These are phyloP conservation scores for Hydrocynus forskahlii DNA, from an alignment of 2,797 vertebrate genomes.

Conservation along the genomic window DNA sequence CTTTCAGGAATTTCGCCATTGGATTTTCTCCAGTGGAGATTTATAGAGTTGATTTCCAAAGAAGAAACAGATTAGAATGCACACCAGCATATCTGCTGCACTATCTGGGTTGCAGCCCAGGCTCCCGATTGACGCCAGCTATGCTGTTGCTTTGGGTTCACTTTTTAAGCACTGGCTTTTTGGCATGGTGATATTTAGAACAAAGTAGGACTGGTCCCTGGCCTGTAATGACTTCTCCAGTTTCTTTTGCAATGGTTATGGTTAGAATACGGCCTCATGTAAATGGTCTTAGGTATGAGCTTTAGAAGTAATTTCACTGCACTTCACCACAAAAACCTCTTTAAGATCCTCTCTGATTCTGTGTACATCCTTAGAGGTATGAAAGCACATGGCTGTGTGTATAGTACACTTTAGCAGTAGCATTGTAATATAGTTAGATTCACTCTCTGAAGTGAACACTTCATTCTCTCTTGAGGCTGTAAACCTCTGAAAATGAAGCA, in stretches of 20 bases:
- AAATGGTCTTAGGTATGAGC: not conserved
- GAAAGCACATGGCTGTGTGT: not conserved
- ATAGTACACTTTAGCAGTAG: not conserved
- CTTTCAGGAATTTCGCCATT: slow-evolving; percentile 39
- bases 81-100: slow-evolving; percentile 44
- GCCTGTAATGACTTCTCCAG: not conserved
- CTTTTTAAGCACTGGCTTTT: not conserved
- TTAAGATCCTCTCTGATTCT: not conserved
- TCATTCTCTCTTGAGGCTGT: not conserved
- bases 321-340: not conserved
- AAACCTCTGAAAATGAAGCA: not conserved
- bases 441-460: not conserved
- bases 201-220: not conserved
- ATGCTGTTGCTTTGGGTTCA: slow-evolving; percentile 15
- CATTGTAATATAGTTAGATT: not conserved
- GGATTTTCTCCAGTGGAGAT: slow-evolving; percentile 68
- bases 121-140: slow-evolving; percentile 19
- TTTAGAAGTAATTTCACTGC: no score
- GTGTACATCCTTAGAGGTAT: not conserved
- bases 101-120: slow-evolving; percentile 39
- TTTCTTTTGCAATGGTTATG: not conserved
- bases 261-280: not conserved
- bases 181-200: not conserved
- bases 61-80: slow-evolving; percentile 53
- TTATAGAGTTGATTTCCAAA: slow-evolving; percentile 63